Evolutionary conservation across 2,113 vertebrate species (phyloP), one percentile per base, ranked within the genome.

Genomic region (Cottus gobio): DNA sequence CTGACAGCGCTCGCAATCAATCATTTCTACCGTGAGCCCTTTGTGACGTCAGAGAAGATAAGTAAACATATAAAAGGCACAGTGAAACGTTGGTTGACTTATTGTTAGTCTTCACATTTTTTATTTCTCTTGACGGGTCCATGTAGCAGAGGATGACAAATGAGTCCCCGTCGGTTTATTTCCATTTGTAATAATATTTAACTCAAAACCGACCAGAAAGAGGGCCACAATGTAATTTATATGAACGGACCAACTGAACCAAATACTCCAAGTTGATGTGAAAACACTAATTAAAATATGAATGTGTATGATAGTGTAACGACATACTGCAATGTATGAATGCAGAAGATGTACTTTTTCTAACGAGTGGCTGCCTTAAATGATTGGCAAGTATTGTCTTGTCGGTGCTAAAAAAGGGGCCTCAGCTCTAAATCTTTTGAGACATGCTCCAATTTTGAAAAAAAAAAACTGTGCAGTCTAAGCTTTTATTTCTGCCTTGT

Each of bases 401-500:
- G 37, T 39, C 37, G 1, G 69, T 63, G 30, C 16, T 61, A 2
- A 24, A 57, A 68, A 3, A 20, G n/a, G n/a, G n/a, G n/a, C n/a
- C n/a, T n/a, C n/a, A n/a, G 42, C 7, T 3, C 42, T 22, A 22
- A 72, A 64, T 71, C 57, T 39, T 66, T 24, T 20, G 6, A 54
- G 39, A 50, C 9, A 6, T 36, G 37, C 20, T 62, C 52, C 36
- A 31, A 16, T 39, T 71, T 42, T 30, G 8, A 66, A 3, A 28
- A 36, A 30, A 15, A n/a, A 24, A 71, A 72, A 22, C 5, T 31
- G 15, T 78, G 28, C 69, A 66, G 52, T 37, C 20, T 36, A 46
- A 24, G 39, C 16, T 75, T 84, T 57, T 37, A 12, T 75, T 66
- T 39, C 34, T n/a, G 31, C 34, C 22, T 26, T 26, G 9, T 9